Conservation (phyloP, 1,140 invertebrate genomes). For the Dolichoris vasculosae region DNA sequence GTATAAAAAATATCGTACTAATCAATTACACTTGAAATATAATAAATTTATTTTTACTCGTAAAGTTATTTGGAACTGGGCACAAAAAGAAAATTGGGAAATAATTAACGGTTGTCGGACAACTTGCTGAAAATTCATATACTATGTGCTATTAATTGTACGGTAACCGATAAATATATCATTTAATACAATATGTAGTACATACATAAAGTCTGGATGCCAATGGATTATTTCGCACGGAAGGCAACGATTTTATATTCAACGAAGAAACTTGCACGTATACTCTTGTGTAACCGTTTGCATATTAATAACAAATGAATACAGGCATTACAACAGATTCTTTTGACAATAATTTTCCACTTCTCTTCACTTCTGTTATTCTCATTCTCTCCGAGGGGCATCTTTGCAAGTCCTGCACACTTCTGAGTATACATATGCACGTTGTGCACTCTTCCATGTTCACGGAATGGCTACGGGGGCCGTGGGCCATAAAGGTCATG, state of each 20-base stretch:
- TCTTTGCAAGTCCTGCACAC: neutral
- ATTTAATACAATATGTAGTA: too few relatives aligned
- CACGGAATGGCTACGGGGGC: neutral
- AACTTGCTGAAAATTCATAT: too few relatives aligned
- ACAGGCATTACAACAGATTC: conserved; percentile 44
- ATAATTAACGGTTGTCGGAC: too few relatives aligned
- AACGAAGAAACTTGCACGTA: neutral
- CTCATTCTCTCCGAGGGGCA: neutral
- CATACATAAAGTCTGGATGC: too few relatives aligned
- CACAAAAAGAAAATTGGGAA: too few relatives aligned
- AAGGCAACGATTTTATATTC: neutral
- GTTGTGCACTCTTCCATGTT: conserved; percentile 23
- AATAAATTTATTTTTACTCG: too few relatives aligned
- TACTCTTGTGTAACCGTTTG: neutral
- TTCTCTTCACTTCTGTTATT: neutral
- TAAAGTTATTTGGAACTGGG: too few relatives aligned
- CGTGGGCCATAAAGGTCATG: conserved; percentile 57
- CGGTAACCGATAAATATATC: too few relatives aligned
- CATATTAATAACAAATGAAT: conserved; percentile 21
- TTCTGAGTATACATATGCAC: neutral
- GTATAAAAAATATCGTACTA: too few relatives aligned
- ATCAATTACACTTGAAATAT: too few relatives aligned
- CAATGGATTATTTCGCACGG: too few relatives aligned
- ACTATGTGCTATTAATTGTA: too few relatives aligned
- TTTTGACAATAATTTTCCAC: conserved; percentile 33